Base-by-base conservation (phyloP, 2,113 vertebrate species). In the Gadus macrocephalus region DNA sequence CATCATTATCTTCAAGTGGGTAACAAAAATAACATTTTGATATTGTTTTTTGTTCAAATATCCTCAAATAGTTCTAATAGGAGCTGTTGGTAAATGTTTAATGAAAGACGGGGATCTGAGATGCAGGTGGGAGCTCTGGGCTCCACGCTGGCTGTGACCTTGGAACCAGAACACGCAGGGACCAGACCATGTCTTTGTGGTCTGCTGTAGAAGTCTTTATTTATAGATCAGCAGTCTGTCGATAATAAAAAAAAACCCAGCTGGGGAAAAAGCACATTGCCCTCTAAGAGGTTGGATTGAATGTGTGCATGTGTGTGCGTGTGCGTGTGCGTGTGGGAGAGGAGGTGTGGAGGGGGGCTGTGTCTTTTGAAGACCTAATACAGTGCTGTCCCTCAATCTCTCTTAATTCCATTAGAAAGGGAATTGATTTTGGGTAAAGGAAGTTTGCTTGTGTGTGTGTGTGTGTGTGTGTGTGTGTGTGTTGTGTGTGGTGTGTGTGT, bases 211-310 rank as follows among this genome's bases (percentile, higher is more conserved):
- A 93, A 90, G 90, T 91, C 90, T 93, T 94, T 95, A 95, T 96
- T 96, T 96, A 95, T 95, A 95, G 94, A 94, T 95, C 91, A 92
- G 90, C 91, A 91, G 92, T 88, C 83, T 88, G 94, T 94, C 93
- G 92, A 93, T 96, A 95, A 94, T 84, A 88, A 31, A 11, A 87
- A 93, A 93, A 58, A 58, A 6, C 0, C 91, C 89, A 78, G 12
- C 42, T 8, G 8, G 42, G 91, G 75, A 69, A 73, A 73, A 61
- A 72, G 72, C 25, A 14, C 71, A 53, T 61, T 61, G 79, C 73
- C 64, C 72, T 42, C 60, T 58, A 73, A 69, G 59, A 53, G 28
- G 73, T 53, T 65, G 69, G 71, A 68, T 61, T 53, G 66, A 66
- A 72, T 27, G 77, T 31, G 49, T 67, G 65, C 15, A 15, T 55